Conservation (phyloP, 2,888 invertebrate species). For the Drosophila tanythrix region DNA sequence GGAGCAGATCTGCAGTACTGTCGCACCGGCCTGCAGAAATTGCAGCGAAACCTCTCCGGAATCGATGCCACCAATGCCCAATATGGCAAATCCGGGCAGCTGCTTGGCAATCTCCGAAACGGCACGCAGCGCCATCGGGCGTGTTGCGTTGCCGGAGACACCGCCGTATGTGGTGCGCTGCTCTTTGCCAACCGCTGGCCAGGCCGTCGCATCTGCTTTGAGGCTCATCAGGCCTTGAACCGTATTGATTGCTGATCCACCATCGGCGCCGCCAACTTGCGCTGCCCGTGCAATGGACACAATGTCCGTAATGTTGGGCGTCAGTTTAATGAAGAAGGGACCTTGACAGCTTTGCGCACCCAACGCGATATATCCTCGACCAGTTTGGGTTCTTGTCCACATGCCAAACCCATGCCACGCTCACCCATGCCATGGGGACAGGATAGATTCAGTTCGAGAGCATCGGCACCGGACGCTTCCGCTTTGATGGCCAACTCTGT, state of each 20-base stretch:
- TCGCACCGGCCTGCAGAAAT: constrained; percentile 96
- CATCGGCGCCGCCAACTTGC: constrained; percentile 94
- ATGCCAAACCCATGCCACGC: constrained; percentile 98
- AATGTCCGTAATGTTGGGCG: constrained; percentile 98
- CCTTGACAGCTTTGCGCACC: constrained; percentile 93
- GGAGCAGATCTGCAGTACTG: constrained; percentile 97
- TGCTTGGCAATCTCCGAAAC: constrained; percentile 94
- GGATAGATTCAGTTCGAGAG: constrained; percentile 97
- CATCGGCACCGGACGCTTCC: constrained; percentile 95
- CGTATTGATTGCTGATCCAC: constrained; percentile 99
- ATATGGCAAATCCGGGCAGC: constrained; percentile 94
- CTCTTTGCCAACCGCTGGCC: constrained; percentile 94
- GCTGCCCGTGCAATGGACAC: constrained; percentile 95
- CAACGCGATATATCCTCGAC: constrained; percentile 96
- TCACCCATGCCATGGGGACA: constrained; percentile 99
- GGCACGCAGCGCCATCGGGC: constrained; percentile 96
- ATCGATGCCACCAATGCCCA: constrained; percentile 99
- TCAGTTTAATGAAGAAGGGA: constrained; percentile 98
- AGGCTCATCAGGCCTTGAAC: constrained; percentile 97
- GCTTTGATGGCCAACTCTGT: constrained; percentile 91
- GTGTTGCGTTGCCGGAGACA: constrained; percentile 96
- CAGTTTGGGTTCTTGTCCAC: constrained; percentile 96
- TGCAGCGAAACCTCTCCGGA: constrained; percentile 98
- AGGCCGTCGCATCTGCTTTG: constrained; percentile 92
- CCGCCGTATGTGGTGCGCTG: constrained; percentile 97